These are phyloP conservation scores for Isaurus tuberculatus DNA, from an alignment of 92 coral and sea anemone species.

Conservation along the genomic window DNA sequence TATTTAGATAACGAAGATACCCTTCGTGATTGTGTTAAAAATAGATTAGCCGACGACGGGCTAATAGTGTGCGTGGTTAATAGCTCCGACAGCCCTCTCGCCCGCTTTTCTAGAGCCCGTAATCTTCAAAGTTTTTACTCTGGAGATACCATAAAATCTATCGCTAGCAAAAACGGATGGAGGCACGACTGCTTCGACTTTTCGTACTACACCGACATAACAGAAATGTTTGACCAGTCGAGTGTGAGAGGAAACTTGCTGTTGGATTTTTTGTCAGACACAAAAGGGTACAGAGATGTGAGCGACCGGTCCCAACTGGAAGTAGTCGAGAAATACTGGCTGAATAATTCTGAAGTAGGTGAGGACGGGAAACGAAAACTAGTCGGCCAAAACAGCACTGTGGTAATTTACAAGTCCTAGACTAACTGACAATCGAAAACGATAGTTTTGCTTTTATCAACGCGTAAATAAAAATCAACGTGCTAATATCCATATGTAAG, in stretches of 20 bases:
- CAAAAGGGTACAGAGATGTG: not conserved
- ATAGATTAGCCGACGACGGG: slow-evolving; percentile 39
- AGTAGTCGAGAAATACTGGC: not conserved
- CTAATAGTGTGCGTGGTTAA: not conserved
- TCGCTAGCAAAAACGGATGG: not conserved
- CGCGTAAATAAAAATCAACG: too few relatives aligned
- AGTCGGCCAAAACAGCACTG: not conserved
- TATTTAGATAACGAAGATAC: slow-evolving; percentile 15
- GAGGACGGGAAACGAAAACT: not conserved
- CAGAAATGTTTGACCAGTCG: slow-evolving; percentile 5
- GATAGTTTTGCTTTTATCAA: too few relatives aligned
- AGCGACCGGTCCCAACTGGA: not conserved
- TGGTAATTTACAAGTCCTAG: not conserved
- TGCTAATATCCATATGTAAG: too few relatives aligned
- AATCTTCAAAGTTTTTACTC: too few relatives aligned
- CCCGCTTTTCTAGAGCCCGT: not conserved
- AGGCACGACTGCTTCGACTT: not conserved
- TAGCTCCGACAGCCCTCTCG: not conserved
- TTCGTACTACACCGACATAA: not conserved
- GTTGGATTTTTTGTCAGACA: not conserved
- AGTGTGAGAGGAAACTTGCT: slow-evolving; percentile 20
- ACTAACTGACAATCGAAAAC: too few relatives aligned
- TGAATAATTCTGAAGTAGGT: not conserved
- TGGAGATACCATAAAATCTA: not conserved
- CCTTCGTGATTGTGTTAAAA: slow-evolving; percentile 9